These are phyloP conservation scores for Drosophila peninsularis DNA, from an alignment of 2,888 invertebrate species.

Conservation along the genomic window DNA sequence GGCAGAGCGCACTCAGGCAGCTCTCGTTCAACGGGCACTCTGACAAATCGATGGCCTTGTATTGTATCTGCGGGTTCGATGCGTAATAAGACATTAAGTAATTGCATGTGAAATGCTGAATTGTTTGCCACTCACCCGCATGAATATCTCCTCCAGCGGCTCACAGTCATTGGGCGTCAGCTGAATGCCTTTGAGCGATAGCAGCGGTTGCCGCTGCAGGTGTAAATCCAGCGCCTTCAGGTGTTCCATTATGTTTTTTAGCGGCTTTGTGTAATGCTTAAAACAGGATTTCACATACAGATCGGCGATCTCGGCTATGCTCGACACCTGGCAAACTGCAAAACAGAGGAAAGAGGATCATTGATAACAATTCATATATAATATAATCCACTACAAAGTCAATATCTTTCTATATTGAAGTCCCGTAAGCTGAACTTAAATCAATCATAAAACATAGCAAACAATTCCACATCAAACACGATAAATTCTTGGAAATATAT, in stretches of 20 bases:
- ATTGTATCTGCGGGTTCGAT: slow-evolving; percentile 85
- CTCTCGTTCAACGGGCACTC: slow-evolving; percentile 84
- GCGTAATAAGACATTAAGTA: slow-evolving; percentile 72
- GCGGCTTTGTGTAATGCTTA: slow-evolving; percentile 89
- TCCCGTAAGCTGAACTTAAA: background rate
- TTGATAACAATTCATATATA: no score
- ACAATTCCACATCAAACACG: background rate
- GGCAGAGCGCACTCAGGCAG: slow-evolving; percentile 91
- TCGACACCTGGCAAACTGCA: slow-evolving; percentile 80
- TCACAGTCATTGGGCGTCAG: slow-evolving; percentile 90
- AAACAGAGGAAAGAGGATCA: no score
- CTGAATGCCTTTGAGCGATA: slow-evolving; percentile 87
- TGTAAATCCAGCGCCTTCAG: slow-evolving; percentile 86
- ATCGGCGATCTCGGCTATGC: slow-evolving; percentile 89
- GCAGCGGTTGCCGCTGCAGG: slow-evolving; percentile 86
- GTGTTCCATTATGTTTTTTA: slow-evolving; percentile 89
- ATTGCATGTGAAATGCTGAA: background rate
- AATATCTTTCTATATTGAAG: no score
- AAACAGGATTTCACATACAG: slow-evolving; percentile 91
- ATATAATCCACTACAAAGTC: no score
- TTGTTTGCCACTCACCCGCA: slow-evolving; percentile 85
- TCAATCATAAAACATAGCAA: background rate
- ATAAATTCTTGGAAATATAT: slow-evolving; percentile 4
- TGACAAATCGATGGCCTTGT: slow-evolving; percentile 84
- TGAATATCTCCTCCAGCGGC: slow-evolving; percentile 92